phyloP scores from a whole-genome alignment of 2,113 vertebrate genomes.

The Butorides virescens region DNA sequence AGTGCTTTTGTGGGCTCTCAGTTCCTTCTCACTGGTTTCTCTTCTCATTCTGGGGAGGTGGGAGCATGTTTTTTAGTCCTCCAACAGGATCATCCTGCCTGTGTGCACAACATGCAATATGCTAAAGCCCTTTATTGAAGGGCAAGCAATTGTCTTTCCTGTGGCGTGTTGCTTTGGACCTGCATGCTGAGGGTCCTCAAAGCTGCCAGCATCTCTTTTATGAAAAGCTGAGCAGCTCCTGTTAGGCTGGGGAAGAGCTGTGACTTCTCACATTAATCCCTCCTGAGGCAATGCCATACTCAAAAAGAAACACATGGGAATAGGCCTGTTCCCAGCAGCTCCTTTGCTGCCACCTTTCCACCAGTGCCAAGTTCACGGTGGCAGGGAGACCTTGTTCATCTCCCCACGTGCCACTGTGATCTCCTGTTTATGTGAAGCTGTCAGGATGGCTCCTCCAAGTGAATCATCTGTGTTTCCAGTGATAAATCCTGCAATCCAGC shows the following conservation, averaged over 20 bases:
- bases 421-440: not conserved
- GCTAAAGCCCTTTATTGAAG: not conserved
- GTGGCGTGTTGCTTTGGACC: not conserved
- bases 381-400: not conserved
- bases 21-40: not conserved
- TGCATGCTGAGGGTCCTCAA: not conserved
- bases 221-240: not conserved
- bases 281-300: not conserved
- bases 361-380: not conserved
- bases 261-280: not conserved
- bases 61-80: not conserved
- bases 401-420: accelerated
- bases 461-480: not conserved
- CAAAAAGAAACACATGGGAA: not conserved
- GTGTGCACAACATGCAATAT: not conserved
- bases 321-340: not conserved
- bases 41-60: not conserved
- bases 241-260: not conserved
- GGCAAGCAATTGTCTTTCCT: not conserved
- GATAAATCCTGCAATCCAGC: not conserved
- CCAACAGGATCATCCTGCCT: not conserved
- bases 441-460: not conserved
- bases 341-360: not conserved
- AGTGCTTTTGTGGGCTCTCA: not conserved
- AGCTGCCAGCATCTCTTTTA: not conserved